Base-by-base conservation (phyloP, 2,113 vertebrate species). In the Toxotes jaculatrix region DNA sequence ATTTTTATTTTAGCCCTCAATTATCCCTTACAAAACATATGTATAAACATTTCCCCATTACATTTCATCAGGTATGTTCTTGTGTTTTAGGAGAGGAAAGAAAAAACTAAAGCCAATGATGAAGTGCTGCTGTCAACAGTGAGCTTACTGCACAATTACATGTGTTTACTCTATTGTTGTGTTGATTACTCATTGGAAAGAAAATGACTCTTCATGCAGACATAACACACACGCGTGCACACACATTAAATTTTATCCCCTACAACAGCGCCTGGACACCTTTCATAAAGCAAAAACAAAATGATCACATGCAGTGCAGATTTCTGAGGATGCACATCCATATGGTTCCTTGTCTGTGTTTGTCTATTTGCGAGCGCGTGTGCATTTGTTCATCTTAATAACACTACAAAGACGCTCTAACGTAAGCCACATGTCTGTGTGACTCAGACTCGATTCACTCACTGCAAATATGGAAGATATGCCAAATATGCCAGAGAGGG, bases 391-490 rank as follows among this genome's bases (percentile, higher is more conserved):
- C 59, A 49, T 91, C 80, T 81, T 82, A 87, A 84, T 80, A 90
- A 90, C 82, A 66, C 88, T 73, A 87, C 85, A 88, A 91, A 91
- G 88, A 77, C 59, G 1, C 59, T n/a, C 43, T 89, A 83, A 93
- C 91, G 38, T 67, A 74, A 88, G 83, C 84, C 93, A 93, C 82
- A 87, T 94, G 87, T 83, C 45, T 32, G 69, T 71, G 85, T 85
- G 88, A 91, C 80, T 93, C 90, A 88, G 66, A 64, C 74, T 21
- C 55, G 53, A 86, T 79, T 92, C 78, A 78, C 70, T 71, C 63
- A 53, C 77, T 63, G 80, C 63, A 93, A 92, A 91, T 93, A 92
- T 87, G 80, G 76, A 81, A 89, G 73, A 90, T 87, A 93, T 92
- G 86, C 74, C 66, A 93, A 91, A 86, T 80, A 93, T 93, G 89